Evolutionary conservation across 1,140 invertebrate genomes (phyloP).

Genomic region (Carposina sasakii): DNA sequence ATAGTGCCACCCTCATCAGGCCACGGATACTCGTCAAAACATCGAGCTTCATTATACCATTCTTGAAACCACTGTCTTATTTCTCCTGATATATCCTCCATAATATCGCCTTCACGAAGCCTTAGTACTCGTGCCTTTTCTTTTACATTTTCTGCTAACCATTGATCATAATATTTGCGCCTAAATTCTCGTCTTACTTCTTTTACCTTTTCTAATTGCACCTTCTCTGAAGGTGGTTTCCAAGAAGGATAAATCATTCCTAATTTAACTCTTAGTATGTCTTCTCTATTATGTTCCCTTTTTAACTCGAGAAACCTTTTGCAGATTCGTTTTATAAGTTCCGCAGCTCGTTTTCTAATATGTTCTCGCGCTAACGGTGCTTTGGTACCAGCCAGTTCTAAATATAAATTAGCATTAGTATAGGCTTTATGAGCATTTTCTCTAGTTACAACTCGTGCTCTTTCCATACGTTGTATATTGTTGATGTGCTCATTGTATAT

Average conservation of each 20-base stretch:
- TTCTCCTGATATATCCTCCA: conserved; percentile 81
- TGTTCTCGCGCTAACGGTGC: conserved; percentile 34
- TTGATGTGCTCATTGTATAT: conserved; percentile 46
- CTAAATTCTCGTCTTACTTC: conserved; percentile 69
- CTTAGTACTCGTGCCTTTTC: conserved; percentile 73
- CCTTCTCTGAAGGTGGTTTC: conserved; percentile 47
- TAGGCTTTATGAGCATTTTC: conserved; percentile 38
- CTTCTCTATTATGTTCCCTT: conserved; percentile 36
- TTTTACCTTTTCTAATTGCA: conserved; percentile 68
- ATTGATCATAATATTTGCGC: conserved; percentile 66
- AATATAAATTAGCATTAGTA: conserved; percentile 52
- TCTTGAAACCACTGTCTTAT: conserved; percentile 78
- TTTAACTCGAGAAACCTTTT: conserved; percentile 51
- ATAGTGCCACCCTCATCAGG: conserved; percentile 62
- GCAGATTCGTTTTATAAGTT: conserved; percentile 43
- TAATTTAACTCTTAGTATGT: conserved; percentile 40
- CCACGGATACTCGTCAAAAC: conserved; percentile 62
- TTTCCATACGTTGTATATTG: conserved; percentile 62
- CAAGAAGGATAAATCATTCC: conserved; percentile 50
- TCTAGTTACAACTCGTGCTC: conserved; percentile 33
- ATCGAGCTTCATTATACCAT: conserved; percentile 66
- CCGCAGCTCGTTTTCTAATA: conserved; percentile 37
- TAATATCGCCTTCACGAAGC: conserved; percentile 73
- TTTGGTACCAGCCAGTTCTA: conserved; percentile 58
- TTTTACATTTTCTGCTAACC: conserved; percentile 68